These are phyloP conservation scores for Elegia similella DNA, from an alignment of 2,888 invertebrate genomes.

Conservation along the genomic window DNA sequence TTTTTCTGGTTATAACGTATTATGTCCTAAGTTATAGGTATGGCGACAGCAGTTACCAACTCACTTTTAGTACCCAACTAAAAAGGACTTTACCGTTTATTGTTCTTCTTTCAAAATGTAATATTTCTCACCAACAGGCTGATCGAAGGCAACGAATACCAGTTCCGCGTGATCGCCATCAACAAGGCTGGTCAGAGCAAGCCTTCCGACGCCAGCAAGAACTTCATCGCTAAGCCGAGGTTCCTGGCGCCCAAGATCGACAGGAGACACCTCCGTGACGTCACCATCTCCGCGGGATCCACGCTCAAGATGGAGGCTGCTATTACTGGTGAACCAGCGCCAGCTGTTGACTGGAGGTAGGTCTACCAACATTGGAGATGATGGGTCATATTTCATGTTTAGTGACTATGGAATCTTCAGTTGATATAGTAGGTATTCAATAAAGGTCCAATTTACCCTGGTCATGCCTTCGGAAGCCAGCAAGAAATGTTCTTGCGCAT, in stretches of 20 bases:
- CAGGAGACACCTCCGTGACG: slow-evolving; percentile 93
- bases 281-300: slow-evolving; percentile 95
- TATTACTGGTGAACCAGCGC: slow-evolving; percentile 97
- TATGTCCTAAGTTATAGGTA: too few species aligned
- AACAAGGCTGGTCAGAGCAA: slow-evolving; percentile 97
- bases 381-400: too few species aligned
- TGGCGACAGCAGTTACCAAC: too few species aligned
- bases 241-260: slow-evolving; percentile 98
- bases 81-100: too few species aligned
- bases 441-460: too few species aligned
- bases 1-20: too few species aligned
- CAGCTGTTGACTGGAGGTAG: slow-evolving; percentile 93
- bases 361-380: too few species aligned
- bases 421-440: too few species aligned
- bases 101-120: too few species aligned
- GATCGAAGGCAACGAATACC: slow-evolving; percentile 97
- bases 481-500: slow-evolving; percentile 75
- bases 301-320: slow-evolving; percentile 96
- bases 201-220: slow-evolving; percentile 93
- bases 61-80: too few species aligned
- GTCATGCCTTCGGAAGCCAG: slow-evolving; percentile 87
- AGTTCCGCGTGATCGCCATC: slow-evolving; percentile 96
- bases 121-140: slow-evolving; percentile 69
- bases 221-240: slow-evolving; percentile 92
- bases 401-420: too few species aligned